Percentiles rank a stretch among this genome's conserved stretches.
Evolutionary conservation across 2,797 vertebrate species (phyloP).

Genomic region (Champsocephalus esox): DNA sequence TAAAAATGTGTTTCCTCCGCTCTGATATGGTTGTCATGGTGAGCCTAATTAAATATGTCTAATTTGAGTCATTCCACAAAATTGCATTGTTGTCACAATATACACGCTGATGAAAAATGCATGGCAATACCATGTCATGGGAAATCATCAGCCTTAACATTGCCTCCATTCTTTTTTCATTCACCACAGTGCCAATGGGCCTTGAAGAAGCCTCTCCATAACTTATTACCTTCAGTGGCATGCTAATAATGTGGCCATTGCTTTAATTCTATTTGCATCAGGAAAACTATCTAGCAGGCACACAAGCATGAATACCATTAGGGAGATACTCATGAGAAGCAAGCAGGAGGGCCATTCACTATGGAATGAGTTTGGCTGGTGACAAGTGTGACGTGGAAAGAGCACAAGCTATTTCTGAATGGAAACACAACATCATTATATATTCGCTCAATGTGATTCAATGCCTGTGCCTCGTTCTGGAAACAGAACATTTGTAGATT

Average conservation of each 20-base stretch:
- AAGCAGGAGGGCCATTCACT: conserved; percentile 16
- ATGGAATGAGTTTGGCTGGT: conserved; percentile 16
- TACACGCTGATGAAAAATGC: conserved; percentile 47
- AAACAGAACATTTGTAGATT: background rate
- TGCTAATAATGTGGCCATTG: conserved; percentile 61
- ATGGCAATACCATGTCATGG: conserved; percentile 38
- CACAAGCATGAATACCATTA: conserved; percentile 52
- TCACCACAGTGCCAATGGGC: conserved; percentile 53
- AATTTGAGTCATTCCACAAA: conserved; percentile 45
- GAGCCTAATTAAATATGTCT: conserved; percentile 30
- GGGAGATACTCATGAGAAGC: conserved; percentile 21
- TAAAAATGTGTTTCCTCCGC: conserved; percentile 23
- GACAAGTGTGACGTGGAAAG: conserved; percentile 19
- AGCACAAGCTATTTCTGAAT: background rate
- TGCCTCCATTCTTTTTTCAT: conserved; percentile 17
- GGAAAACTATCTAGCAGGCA: conserved; percentile 50
- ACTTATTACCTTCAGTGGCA: conserved; percentile 43
- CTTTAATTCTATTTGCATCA: conserved; percentile 60
- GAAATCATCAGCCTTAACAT: conserved; percentile 47
- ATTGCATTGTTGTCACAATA: conserved; percentile 35
- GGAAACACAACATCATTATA: background rate
- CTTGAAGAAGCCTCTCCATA: conserved; percentile 54
- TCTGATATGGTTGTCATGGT: conserved; percentile 39
- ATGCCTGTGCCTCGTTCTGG: background rate
- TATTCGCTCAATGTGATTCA: background rate